These are phyloP conservation scores for Aptenodytes forsteri DNA, from an alignment of 2,113 vertebrate genomes.

Conservation along the genomic window DNA sequence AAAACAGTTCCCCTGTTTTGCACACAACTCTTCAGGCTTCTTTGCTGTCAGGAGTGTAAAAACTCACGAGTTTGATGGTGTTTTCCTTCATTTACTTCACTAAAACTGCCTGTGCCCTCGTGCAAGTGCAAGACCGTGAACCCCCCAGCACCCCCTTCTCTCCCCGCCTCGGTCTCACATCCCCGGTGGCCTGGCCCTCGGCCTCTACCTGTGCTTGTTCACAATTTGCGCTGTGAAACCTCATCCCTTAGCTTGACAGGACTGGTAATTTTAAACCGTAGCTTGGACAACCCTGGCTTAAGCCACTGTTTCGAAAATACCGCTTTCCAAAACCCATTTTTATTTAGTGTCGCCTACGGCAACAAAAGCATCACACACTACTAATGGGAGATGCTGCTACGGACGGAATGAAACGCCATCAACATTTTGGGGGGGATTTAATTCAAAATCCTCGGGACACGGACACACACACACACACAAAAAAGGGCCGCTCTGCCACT, in stretches of 20 bases:
- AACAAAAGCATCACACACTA: accelerated
- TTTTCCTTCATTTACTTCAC: not conserved
- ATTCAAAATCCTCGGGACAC: not conserved
- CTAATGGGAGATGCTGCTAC: accelerated
- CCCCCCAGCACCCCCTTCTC: not conserved
- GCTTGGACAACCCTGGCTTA: not conserved
- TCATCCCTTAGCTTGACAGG: not conserved
- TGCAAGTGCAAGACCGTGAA: not conserved
- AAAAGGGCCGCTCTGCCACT: not conserved
- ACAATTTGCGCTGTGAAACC: not conserved
- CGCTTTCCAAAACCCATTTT: not conserved
- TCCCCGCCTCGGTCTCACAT: accelerated
- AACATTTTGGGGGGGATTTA: accelerated
- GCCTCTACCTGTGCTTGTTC: not conserved
- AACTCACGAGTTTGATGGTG: not conserved
- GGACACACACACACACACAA: no score
- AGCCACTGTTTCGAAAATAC: not conserved
- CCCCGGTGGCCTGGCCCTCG: accelerated
- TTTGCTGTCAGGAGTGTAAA: not conserved
- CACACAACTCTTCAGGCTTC: not conserved
- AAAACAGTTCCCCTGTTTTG: no score
- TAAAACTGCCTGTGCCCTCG: accelerated
- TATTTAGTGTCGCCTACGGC: accelerated
- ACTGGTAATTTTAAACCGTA: not conserved
- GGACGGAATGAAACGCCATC: accelerated